Percentiles rank a stretch among this genome's conserved stretches.
Evolutionary conservation across 2,113 vertebrate genomes (phyloP).

Genomic region (Rhabdomys dilectus): DNA sequence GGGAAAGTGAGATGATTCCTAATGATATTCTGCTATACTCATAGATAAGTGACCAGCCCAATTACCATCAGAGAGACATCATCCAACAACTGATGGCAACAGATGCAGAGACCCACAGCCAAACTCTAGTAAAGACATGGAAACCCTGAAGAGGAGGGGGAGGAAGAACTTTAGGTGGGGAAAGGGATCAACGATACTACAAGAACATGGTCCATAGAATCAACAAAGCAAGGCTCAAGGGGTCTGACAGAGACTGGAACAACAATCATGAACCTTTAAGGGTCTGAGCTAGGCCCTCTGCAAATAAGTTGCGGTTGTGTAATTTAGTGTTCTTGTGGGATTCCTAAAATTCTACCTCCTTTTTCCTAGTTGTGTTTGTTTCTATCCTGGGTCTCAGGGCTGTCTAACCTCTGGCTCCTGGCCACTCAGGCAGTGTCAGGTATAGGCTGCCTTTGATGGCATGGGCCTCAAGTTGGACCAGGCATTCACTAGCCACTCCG

Average conservation of each 20-base stretch:
- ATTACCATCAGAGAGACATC: background rate
- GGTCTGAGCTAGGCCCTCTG: background rate
- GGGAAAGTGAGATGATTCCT: background rate
- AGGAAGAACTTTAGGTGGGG: background rate
- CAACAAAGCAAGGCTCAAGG: background rate
- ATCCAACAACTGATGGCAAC: background rate
- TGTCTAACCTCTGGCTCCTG: too few species aligned
- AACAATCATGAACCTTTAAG: background rate
- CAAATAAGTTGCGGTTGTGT: background rate
- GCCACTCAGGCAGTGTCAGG: too few species aligned
- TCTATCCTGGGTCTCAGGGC: too few species aligned
- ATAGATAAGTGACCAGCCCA: background rate
- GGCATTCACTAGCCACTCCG: too few species aligned
- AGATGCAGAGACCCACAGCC: background rate
- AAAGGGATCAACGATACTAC: background rate
- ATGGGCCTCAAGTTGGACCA: too few species aligned
- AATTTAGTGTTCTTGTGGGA: too few species aligned
- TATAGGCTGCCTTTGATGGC: too few species aligned
- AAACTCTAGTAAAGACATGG: background rate
- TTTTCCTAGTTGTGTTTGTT: too few species aligned
- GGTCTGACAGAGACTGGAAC: background rate
- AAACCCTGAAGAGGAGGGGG: background rate
- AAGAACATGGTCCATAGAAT: background rate
- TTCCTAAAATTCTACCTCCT: background rate
- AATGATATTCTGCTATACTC: background rate